Evolutionary conservation across 2,113 vertebrate species (phyloP).

Genomic region (Leucopsar rothschildi): DNA sequence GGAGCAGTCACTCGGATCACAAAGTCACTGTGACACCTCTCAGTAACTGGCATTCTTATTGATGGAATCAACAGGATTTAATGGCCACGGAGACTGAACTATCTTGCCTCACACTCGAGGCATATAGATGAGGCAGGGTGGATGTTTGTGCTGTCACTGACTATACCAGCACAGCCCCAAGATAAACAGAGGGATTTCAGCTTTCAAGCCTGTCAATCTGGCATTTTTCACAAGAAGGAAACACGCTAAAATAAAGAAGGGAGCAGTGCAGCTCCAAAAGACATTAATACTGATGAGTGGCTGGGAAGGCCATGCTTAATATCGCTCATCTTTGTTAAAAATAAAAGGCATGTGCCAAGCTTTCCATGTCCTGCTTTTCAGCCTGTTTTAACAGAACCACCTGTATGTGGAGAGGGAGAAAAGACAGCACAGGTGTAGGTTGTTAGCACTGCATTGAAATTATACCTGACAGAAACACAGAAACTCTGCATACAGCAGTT

Average conservation of each 20-base stretch:
- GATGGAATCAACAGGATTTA: constrained; percentile 57
- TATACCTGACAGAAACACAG: neutral
- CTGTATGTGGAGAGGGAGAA: neutral
- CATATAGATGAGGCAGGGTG: constrained; percentile 40
- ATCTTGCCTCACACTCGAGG: neutral
- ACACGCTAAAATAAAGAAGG: neutral
- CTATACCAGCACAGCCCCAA: neutral
- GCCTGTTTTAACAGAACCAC: neutral
- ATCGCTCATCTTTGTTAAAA: neutral
- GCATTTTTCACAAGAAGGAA: neutral
- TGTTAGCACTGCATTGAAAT: neutral
- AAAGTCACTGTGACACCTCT: constrained; percentile 33
- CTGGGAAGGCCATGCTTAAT: neutral
- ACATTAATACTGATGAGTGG: neutral
- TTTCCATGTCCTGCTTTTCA: neutral
- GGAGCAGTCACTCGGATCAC: constrained; percentile 29
- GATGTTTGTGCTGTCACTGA: constrained; percentile 39
- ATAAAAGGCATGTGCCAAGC: neutral
- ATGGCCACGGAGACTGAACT: constrained; percentile 24
- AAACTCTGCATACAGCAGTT: neutral
- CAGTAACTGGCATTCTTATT: constrained; percentile 22
- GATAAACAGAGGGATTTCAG: constrained; percentile 31
- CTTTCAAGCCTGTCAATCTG: constrained; percentile 19
- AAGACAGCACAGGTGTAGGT: neutral
- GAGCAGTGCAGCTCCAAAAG: neutral